A percentile compares a stretch with the other conserved stretches of the same genome.
These are phyloP conservation scores for Heterocephalus glaber DNA, from an alignment of 2,113 vertebrate species.

Conservation along the genomic window DNA sequence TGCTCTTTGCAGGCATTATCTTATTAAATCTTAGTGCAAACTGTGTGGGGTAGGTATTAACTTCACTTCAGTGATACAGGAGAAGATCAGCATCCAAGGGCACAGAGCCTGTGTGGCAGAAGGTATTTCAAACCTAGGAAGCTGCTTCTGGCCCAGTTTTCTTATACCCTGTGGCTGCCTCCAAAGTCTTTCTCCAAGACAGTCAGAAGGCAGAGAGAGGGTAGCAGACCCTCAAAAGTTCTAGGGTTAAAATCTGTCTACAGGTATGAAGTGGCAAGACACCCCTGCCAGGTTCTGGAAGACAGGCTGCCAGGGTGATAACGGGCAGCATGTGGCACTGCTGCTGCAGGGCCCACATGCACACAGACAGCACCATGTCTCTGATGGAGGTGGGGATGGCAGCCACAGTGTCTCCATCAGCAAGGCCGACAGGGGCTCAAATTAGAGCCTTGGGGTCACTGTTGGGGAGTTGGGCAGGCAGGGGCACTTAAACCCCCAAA, in stretches of 20 bases:
- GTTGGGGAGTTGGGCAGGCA: background rate
- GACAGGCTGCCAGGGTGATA: background rate
- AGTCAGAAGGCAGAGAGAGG: background rate
- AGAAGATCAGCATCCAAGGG: background rate
- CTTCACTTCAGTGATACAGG: background rate
- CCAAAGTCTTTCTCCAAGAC: background rate
- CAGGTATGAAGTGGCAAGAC: background rate
- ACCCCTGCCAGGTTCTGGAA: background rate
- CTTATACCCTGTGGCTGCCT: background rate
- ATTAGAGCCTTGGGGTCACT: background rate
- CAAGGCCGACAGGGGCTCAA: too few species aligned
- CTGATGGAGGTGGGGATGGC: accelerated
- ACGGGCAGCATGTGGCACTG: background rate
- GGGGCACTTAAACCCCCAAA: background rate
- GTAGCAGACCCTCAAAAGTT: background rate
- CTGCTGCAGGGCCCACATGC: background rate
- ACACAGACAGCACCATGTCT: background rate
- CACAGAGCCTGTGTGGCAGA: background rate
- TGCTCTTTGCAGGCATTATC: background rate
- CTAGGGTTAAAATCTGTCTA: background rate
- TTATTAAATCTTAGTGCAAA: background rate
- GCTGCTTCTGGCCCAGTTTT: background rate
- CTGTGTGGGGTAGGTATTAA: background rate
- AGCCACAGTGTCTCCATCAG: background rate
- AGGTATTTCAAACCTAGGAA: background rate